phyloP scores from a whole-genome alignment of 2,797 vertebrate species.

The Rhadinocentrus ornatus region DNA sequence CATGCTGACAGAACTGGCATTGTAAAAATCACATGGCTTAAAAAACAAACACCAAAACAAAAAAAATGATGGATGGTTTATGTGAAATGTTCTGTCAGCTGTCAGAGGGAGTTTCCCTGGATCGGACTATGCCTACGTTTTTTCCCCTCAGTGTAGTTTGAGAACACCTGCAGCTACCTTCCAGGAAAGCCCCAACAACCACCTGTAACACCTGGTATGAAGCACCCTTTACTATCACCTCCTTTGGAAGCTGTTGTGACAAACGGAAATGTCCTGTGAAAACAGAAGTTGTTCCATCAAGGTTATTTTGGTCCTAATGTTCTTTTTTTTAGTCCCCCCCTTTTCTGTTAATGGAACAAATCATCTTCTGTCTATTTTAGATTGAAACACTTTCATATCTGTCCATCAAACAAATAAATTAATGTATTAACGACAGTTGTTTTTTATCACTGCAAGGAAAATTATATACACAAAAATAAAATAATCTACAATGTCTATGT shows the following conservation, averaged over 20 bases:
- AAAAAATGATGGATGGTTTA: constrained; percentile 44
- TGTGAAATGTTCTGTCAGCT: constrained; percentile 20
- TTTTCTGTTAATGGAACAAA: background rate
- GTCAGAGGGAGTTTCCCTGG: constrained; percentile 51
- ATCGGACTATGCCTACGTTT: constrained; percentile 44
- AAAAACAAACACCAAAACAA: constrained; percentile 13
- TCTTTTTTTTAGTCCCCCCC: constrained; percentile 16
- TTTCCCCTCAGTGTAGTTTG: background rate
- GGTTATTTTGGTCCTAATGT: constrained; percentile 45
- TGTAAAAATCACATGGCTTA: constrained; percentile 13
- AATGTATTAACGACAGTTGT: constrained; percentile 65
- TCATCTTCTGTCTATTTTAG: constrained; percentile 27
- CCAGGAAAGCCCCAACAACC: constrained; percentile 62
- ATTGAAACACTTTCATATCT: constrained; percentile 29
- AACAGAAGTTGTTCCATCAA: constrained; percentile 39
- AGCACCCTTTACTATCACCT: constrained; percentile 53
- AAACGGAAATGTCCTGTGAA: constrained; percentile 40
- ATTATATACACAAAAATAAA: constrained; percentile 46
- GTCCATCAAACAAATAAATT: constrained; percentile 80
- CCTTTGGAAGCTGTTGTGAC: constrained; percentile 23
- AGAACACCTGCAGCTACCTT: constrained; percentile 57
- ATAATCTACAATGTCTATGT: constrained; percentile 44
- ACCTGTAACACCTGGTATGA: constrained; percentile 47
- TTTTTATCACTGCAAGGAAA: constrained; percentile 33
- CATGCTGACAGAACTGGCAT: constrained; percentile 23